These are phyloP conservation scores for Musca domestica DNA, from an alignment of 1,140 invertebrate species.

Conservation along the genomic window DNA sequence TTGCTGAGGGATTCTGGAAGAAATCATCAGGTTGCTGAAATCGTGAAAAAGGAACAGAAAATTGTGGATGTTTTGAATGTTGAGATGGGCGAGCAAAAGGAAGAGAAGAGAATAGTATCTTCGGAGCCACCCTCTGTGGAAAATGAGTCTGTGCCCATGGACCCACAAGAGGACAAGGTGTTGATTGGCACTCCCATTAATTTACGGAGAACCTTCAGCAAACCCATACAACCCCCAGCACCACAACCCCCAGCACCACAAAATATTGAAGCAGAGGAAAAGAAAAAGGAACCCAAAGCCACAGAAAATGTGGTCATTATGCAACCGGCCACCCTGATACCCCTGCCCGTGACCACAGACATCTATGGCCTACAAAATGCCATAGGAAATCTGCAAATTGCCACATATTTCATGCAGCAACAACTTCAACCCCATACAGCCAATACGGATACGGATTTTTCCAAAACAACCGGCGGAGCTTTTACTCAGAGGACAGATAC, in stretches of 20 bases:
- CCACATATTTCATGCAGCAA: slow-evolving; percentile 48
- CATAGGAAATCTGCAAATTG: slow-evolving; percentile 50
- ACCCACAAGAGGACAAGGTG: slow-evolving; percentile 43
- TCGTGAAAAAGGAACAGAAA: background rate
- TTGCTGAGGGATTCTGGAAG: background rate
- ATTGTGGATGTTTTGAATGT: background rate
- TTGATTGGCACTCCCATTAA: slow-evolving; percentile 52
- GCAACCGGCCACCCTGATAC: slow-evolving; percentile 53
- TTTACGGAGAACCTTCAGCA: slow-evolving; percentile 42
- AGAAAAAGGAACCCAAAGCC: background rate
- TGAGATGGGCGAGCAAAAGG: background rate
- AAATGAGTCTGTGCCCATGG: background rate
- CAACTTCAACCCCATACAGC: slow-evolving; percentile 34
- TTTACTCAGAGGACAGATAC: slow-evolving; percentile 46
- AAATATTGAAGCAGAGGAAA: slow-evolving; percentile 9
- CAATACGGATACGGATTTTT: slow-evolving; percentile 25
- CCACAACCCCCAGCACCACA: background rate
- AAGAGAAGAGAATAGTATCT: slow-evolving; percentile 22
- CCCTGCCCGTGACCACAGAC: slow-evolving; percentile 47
- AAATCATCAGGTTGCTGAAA: background rate
- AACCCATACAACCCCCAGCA: slow-evolving; percentile 35
- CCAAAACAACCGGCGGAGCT: slow-evolving; percentile 23
- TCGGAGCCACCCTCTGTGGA: slow-evolving; percentile 17
- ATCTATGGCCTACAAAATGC: slow-evolving; percentile 49
- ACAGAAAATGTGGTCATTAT: slow-evolving; percentile 50